These are phyloP conservation scores for Hemithea aestivaria DNA, from an alignment of 2,888 invertebrate species.

Conservation along the genomic window DNA sequence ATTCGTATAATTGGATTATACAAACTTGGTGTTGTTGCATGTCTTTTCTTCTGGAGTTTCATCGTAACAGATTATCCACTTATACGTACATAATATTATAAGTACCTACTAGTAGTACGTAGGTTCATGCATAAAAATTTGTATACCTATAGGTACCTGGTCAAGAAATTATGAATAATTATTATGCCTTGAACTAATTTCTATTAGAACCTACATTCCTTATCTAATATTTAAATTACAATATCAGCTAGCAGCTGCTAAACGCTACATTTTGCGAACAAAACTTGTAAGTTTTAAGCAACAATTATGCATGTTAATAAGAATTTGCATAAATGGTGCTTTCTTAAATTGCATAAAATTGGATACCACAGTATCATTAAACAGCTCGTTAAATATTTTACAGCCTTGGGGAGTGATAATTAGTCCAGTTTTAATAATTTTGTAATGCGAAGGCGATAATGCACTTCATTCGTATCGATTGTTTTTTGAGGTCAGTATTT, in stretches of 20 bases:
- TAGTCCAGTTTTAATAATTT: conserved; percentile 33
- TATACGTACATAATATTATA: too few relatives aligned
- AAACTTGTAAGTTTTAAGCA: conserved; percentile 16
- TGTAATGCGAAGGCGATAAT: conserved; percentile 27
- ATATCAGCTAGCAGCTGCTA: conserved; percentile 10
- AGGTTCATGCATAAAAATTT: too few relatives aligned
- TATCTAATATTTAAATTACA: background rate
- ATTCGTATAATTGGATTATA: too few relatives aligned
- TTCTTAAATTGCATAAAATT: conserved; percentile 39
- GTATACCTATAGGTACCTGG: too few relatives aligned
- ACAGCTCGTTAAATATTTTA: conserved; percentile 39
- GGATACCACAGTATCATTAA: conserved; percentile 35
- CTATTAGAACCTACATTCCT: background rate
- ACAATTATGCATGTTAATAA: conserved; percentile 29
- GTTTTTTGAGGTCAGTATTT: too few relatives aligned
- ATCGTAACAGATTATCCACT: too few relatives aligned
- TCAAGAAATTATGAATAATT: too few relatives aligned
- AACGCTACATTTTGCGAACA: conserved; percentile 8
- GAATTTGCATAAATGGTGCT: conserved; percentile 28
- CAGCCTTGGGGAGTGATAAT: conserved; percentile 32
- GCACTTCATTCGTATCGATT: too few relatives aligned
- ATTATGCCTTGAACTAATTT: too few relatives aligned
- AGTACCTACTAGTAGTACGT: too few relatives aligned
- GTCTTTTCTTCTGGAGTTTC: too few relatives aligned
- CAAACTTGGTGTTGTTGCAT: too few relatives aligned